Conservation (phyloP, 1,140 invertebrate species). For the Lutraria rhynchaena region DNA sequence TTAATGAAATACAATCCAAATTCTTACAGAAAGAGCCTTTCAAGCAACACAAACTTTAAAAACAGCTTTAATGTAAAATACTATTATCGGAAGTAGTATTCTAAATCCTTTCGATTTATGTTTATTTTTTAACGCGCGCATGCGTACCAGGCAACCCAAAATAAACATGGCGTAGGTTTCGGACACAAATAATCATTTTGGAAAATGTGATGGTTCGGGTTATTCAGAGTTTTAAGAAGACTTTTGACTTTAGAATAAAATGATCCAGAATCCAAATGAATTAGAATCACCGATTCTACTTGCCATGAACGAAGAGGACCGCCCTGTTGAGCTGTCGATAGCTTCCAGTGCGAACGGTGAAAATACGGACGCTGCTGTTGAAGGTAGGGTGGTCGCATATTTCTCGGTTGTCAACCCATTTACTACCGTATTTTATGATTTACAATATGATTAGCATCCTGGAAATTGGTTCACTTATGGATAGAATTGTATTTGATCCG, state of each 20-base stretch:
- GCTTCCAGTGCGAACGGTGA: slow-evolving; percentile 14
- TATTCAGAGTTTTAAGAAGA: neutral
- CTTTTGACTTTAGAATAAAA: slow-evolving; percentile 1
- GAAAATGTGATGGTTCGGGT: slow-evolving; percentile 3
- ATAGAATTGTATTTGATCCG: neutral
- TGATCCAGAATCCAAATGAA: slow-evolving; percentile 59
- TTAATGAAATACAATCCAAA: too few relatives aligned
- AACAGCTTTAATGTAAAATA: too few relatives aligned
- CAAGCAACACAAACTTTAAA: too few relatives aligned
- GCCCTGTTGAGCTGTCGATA: slow-evolving; percentile 30
- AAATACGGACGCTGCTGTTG: slow-evolving; percentile 6
- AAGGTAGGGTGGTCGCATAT: slow-evolving; percentile 25
- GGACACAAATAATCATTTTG: slow-evolving; percentile 7
- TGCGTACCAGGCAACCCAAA: slow-evolving; percentile 36
- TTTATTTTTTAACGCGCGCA: slow-evolving; percentile 34
- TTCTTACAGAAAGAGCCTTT: too few relatives aligned
- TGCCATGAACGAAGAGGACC: slow-evolving; percentile 51
- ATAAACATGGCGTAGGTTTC: slow-evolving; percentile 56
- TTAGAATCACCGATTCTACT: slow-evolving; percentile 25
- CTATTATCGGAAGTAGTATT: too few relatives aligned
- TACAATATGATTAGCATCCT: neutral
- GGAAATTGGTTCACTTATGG: neutral
- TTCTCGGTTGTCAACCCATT: slow-evolving; percentile 40
- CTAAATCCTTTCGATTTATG: slow-evolving; percentile 39
- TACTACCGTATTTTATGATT: neutral